These are phyloP conservation scores for Hypsopygia costalis DNA, from an alignment of 2,888 invertebrate genomes.

Conservation along the genomic window DNA sequence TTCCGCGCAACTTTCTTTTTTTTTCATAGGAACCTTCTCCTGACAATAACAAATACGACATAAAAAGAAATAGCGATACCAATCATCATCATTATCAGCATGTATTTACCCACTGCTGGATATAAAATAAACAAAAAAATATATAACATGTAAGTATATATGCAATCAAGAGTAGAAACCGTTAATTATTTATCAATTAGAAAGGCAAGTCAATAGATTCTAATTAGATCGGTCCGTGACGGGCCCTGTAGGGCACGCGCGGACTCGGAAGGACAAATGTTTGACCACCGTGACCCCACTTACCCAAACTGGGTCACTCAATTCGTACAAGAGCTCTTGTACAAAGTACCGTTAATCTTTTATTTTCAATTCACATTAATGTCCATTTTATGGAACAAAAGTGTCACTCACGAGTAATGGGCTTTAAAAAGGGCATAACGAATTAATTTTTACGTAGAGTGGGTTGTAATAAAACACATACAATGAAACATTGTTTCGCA, in stretches of 20 bases:
- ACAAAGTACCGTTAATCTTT: slow-evolving; percentile 23
- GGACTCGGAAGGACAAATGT: slow-evolving; percentile 49
- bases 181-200: neutral
- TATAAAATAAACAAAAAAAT: too few relatives aligned
- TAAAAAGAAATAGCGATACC: too few relatives aligned
- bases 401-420: neutral
- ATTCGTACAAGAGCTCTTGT: slow-evolving; percentile 16
- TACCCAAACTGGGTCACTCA: slow-evolving; percentile 35
- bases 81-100: too few relatives aligned
- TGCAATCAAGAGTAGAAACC: neutral
- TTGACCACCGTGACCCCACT: slow-evolving; percentile 29
- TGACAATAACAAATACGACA: too few relatives aligned
- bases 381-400: neutral
- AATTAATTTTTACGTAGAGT: too few relatives aligned
- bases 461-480: too few relatives aligned
- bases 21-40: too few relatives aligned
- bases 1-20: too few relatives aligned
- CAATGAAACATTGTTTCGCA: too few relatives aligned
- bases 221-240: slow-evolving; percentile 46
- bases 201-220: slow-evolving; percentile 33
- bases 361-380: slow-evolving; percentile 21
- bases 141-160: too few relatives aligned
- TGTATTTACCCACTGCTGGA: too few relatives aligned
- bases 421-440: too few relatives aligned
- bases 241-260: slow-evolving; percentile 35